Evolutionary conservation across 2,888 invertebrate genomes (phyloP), one percentile per base, ranked within the genome.

Genomic region (Torymus tubicola): DNA sequence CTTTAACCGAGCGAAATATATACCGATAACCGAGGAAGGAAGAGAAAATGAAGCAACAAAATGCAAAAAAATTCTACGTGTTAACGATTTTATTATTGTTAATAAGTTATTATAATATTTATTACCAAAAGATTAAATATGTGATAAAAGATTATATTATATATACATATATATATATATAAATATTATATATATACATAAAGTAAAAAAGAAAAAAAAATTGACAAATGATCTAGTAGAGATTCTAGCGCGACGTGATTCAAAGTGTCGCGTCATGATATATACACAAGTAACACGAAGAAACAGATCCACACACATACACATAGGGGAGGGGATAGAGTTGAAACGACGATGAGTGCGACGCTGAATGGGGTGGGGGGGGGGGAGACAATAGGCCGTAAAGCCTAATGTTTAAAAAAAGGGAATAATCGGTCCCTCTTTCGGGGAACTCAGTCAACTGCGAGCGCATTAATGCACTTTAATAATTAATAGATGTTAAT

Each of bases 121-220:
- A 82, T 87, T 86, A 86, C 87, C 85, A 86, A 85, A 87, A 83
- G 84, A 87, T 86, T 86, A 85, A 87, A 87, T 87, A 88, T 88
- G 88, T 87, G 88, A 88, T 88, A 87, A 86, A 84, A 82, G 80
- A 82, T 82, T 82, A 82, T 82, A 84, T 81, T 82, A 82, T 82
- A 83, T 83, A 76, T 83, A 82, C 82, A 81, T 79, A 80, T 83
- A 76, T 83, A 82, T 81, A 81, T 79, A 80, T 80, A 79, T 79
- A 83, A 80, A 71, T 82, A 81, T 58, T 80, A 79, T 79, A 83
- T 81, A 71, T 82, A 81, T 58, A 61, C 57, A 82, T 73, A 71
- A 70, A 81, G 76, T 80, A 65, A 14, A 65, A 65, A 16, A 71
- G 42, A 14, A 65, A 65, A 16, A 71, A 82, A 80, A 84, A 78